A percentile compares a stretch with the other conserved stretches of the same genome.
These are phyloP conservation scores for Erinaceus europaeus DNA, from an alignment of 2,113 vertebrate species.

Conservation along the genomic window DNA sequence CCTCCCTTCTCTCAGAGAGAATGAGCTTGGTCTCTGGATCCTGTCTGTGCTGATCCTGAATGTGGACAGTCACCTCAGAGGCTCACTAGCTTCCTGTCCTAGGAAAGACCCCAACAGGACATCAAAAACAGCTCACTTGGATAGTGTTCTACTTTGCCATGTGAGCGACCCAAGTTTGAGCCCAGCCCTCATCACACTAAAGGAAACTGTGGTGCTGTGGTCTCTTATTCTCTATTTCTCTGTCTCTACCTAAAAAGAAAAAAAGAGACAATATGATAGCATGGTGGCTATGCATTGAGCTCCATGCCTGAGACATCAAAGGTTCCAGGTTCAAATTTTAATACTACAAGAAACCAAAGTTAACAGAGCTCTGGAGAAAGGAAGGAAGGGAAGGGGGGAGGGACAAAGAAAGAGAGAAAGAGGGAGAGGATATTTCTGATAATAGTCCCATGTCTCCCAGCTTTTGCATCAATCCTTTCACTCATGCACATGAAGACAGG, in stretches of 20 bases:
- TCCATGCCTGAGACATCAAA: no score
- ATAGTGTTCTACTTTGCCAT: no score
- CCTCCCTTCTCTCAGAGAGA: neutral
- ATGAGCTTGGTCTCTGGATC: neutral
- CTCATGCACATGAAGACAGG: neutral
- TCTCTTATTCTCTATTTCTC: fast-evolving
- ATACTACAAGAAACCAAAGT: no score
- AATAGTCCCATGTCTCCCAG: neutral
- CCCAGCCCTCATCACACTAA: no score
- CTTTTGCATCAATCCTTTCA: neutral
- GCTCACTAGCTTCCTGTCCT: no score
- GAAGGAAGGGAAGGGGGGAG: no score
- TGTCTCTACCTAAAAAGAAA: neutral
- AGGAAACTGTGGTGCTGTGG: no score
- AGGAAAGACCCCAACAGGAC: neutral
- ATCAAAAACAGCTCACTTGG: neutral
- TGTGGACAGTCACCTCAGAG: neutral
- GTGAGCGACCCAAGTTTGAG: no score
- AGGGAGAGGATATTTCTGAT: neutral
- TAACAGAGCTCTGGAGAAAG: no score
- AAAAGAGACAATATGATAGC: neutral
- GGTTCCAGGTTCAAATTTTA: no score
- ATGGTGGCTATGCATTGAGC: neutral
- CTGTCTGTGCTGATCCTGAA: neutral
- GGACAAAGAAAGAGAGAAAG: no score